Percentiles rank a stretch among this genome's conserved stretches.
Evolutionary conservation across 2,113 vertebrate species (phyloP).

Genomic region (Halcyon malimbica): DNA sequence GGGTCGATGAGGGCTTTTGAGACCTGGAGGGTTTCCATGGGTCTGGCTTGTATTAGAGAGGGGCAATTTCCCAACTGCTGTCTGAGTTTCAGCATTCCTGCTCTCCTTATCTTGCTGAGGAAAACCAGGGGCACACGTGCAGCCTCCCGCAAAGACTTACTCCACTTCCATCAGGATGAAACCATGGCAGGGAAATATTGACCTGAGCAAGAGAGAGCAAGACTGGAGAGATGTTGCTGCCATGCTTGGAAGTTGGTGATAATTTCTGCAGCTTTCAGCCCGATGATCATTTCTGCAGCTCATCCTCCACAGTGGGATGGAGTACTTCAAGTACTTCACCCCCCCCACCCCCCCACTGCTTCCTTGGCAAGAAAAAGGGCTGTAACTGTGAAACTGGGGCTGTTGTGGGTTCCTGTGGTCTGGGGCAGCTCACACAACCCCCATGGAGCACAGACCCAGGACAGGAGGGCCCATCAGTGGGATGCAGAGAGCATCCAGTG

Average conservation of each 20-base stretch:
- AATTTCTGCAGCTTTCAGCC: background rate
- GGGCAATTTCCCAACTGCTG: background rate
- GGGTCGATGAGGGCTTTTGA: slow-evolving; percentile 4
- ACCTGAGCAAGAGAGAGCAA: background rate
- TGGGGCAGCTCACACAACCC: background rate
- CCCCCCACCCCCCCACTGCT: rapidly evolving
- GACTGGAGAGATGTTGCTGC: background rate
- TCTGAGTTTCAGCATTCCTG: slow-evolving; percentile 15
- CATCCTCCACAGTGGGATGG: background rate
- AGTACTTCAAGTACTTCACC: background rate
- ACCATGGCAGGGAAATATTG: background rate
- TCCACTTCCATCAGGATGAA: background rate
- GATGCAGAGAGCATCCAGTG: background rate
- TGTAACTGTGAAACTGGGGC: background rate
- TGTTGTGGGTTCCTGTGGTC: too few species aligned
- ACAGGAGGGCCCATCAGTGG: background rate
- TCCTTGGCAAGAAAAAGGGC: background rate
- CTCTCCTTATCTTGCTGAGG: slow-evolving; percentile 30
- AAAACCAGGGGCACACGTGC: slow-evolving; percentile 12
- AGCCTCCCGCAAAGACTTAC: background rate
- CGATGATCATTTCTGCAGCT: background rate
- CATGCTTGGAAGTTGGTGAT: background rate
- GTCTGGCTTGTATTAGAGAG: slow-evolving; percentile 55
- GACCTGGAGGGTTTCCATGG: slow-evolving; percentile 46
- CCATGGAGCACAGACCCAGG: rapidly evolving